phyloP scores from a whole-genome alignment of 2,113 vertebrate species.

The Cynopterus brachyotis region DNA sequence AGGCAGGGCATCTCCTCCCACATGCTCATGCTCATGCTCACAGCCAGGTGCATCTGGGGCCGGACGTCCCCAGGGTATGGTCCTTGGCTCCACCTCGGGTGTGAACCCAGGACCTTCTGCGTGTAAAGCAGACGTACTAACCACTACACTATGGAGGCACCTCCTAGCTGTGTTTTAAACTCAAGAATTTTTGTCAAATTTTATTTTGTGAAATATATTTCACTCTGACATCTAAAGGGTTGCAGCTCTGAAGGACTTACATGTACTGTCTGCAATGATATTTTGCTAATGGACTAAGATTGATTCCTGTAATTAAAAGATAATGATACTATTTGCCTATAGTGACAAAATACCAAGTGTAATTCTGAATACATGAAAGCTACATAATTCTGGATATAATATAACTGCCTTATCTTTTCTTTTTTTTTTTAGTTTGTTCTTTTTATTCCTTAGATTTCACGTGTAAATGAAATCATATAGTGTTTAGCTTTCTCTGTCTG shows the following conservation, averaged over 20 bases:
- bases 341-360: slow-evolving; percentile 52
- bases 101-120: too few species aligned
- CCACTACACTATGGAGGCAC: too few species aligned
- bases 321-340: slow-evolving; percentile 44
- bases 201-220: slow-evolving; percentile 41
- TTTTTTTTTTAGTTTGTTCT: too few species aligned
- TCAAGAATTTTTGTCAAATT: slow-evolving; percentile 3
- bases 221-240: slow-evolving; percentile 3
- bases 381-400: slow-evolving; percentile 12
- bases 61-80: too few species aligned
- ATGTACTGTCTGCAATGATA: slow-evolving; percentile 30
- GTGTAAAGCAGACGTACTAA: too few species aligned
- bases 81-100: too few species aligned
- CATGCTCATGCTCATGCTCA: too few species aligned
- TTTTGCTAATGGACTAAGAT: slow-evolving; percentile 64
- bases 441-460: too few species aligned
- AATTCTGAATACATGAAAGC: slow-evolving; percentile 35
- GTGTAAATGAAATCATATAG: too few species aligned
- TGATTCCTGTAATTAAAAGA: slow-evolving; percentile 63
- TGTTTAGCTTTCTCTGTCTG: too few species aligned
- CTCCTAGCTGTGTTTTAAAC: slow-evolving; percentile 9
- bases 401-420: slow-evolving; percentile 40
- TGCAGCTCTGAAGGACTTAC: slow-evolving; percentile 40
- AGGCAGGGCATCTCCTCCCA: too few species aligned
- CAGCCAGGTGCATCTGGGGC: too few species aligned